phyloP scores from a whole-genome alignment of 2,888 invertebrate genomes.

The Alloscopus bannaensis region DNA sequence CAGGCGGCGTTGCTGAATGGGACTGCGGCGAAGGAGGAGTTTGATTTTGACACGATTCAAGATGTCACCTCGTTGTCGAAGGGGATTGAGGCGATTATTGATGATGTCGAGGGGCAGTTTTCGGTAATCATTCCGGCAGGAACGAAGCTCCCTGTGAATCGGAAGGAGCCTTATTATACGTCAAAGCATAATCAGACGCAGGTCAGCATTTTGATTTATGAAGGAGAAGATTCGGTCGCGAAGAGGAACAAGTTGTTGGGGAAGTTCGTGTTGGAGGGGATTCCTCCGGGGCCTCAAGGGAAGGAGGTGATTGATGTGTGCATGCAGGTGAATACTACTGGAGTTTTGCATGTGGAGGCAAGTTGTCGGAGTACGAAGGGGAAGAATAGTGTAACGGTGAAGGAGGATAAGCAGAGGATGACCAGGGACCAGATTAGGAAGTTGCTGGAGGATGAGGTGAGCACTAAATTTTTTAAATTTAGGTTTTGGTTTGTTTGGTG shows the following conservation, averaged over 20 bases:
- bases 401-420: slow-evolving; percentile 29
- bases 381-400: slow-evolving; percentile 31
- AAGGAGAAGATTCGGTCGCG: slow-evolving; percentile 50
- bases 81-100: slow-evolving; percentile 41
- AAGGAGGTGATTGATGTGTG: slow-evolving; percentile 38
- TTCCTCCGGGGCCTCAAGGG: slow-evolving; percentile 41
- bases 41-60: slow-evolving; percentile 16
- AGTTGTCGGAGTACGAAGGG: slow-evolving; percentile 16
- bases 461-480: neutral
- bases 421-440: neutral
- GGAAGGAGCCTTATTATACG: slow-evolving; percentile 32
- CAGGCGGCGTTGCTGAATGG: slow-evolving; percentile 78
- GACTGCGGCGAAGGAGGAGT: neutral
- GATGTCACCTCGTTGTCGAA: slow-evolving; percentile 59
- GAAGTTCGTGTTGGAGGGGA: slow-evolving; percentile 46
- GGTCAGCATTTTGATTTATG: slow-evolving; percentile 30
- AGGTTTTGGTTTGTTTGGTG: too few species aligned
- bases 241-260: slow-evolving; percentile 51
- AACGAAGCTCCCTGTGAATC: slow-evolving; percentile 38
- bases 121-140: slow-evolving; percentile 58
- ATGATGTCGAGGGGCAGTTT: slow-evolving; percentile 19
- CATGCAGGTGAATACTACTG: slow-evolving; percentile 50
- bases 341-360: slow-evolving; percentile 51
- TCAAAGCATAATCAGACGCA: slow-evolving; percentile 31
- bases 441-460: neutral